Percentiles rank a stretch among this genome's conserved stretches.
Evolutionary conservation across 2,797 vertebrate genomes (phyloP).

Genomic region (Melanotaenia nigrans): DNA sequence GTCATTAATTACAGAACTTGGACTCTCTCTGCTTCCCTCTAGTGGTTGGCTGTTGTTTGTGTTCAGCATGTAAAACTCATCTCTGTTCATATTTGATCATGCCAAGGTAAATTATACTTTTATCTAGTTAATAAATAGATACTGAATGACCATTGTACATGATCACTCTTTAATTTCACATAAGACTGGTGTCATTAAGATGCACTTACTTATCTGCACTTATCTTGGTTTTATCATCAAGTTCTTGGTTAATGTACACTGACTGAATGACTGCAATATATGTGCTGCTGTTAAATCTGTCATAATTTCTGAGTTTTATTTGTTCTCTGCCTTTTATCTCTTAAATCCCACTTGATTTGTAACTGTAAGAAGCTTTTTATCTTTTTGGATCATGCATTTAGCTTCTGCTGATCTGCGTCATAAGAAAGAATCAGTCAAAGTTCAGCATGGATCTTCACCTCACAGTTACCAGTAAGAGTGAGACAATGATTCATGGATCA

Average conservation of each 20-base stretch:
- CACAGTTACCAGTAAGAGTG: background rate
- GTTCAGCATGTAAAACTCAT: background rate
- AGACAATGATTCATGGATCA: no score
- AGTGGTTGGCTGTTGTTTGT: conserved; percentile 21
- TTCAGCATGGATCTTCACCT: background rate
- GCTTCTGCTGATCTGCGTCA: background rate
- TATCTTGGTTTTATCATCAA: conserved; percentile 25
- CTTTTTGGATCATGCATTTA: background rate
- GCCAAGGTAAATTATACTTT: background rate
- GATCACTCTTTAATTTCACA: background rate
- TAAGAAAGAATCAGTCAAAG: conserved; percentile 16
- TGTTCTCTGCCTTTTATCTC: conserved; percentile 4
- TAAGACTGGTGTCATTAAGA: background rate
- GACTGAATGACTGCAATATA: conserved; percentile 9
- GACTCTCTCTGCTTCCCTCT: conserved; percentile 37
- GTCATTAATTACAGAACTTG: conserved; percentile 3
- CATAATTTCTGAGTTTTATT: conserved; percentile 15
- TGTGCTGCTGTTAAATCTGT: conserved; percentile 25
- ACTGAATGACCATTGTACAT: background rate
- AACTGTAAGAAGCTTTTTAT: conserved; percentile 9
- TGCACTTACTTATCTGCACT: conserved; percentile 1
- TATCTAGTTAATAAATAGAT: conserved; percentile 15
- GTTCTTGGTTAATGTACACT: conserved; percentile 39
- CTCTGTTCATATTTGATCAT: background rate
- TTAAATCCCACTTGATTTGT: conserved; percentile 1